These are phyloP conservation scores for Lathamus discolor DNA, from an alignment of 2,113 vertebrate species.

Conservation along the genomic window DNA sequence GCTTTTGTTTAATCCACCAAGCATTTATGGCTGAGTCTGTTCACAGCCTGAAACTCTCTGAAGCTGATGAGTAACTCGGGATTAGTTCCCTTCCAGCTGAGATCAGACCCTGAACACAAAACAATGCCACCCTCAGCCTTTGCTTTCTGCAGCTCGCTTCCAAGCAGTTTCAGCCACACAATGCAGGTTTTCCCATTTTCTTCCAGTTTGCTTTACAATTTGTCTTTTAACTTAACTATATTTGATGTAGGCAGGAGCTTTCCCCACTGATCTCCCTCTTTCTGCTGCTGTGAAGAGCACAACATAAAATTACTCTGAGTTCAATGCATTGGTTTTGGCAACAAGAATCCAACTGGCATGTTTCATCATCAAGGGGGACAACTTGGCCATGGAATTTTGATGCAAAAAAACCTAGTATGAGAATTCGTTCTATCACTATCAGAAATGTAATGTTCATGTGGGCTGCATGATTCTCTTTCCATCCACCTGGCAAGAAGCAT, in stretches of 20 bases:
- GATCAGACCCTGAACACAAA: background rate
- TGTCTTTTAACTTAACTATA: background rate
- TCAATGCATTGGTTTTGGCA: background rate
- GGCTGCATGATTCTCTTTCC: constrained; percentile 5
- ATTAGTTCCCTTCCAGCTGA: background rate
- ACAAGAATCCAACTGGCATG: background rate
- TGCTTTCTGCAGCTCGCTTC: background rate
- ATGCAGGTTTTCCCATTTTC: background rate
- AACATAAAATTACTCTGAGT: background rate
- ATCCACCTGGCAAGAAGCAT: constrained; percentile 6
- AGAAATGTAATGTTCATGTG: background rate
- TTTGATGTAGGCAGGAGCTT: background rate
- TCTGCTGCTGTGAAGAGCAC: background rate
- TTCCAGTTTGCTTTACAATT: background rate
- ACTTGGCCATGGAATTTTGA: background rate
- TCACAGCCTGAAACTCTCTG: background rate
- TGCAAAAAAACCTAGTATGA: background rate
- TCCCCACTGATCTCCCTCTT: background rate
- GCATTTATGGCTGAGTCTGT: background rate
- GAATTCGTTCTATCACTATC: background rate
- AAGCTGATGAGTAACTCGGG: background rate
- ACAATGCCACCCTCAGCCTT: background rate
- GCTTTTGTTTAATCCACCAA: background rate
- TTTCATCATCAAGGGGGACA: background rate
- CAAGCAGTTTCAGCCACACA: background rate